These are phyloP conservation scores for Zaprionus taronus DNA, from an alignment of 1,140 invertebrate genomes.

Conservation along the genomic window DNA sequence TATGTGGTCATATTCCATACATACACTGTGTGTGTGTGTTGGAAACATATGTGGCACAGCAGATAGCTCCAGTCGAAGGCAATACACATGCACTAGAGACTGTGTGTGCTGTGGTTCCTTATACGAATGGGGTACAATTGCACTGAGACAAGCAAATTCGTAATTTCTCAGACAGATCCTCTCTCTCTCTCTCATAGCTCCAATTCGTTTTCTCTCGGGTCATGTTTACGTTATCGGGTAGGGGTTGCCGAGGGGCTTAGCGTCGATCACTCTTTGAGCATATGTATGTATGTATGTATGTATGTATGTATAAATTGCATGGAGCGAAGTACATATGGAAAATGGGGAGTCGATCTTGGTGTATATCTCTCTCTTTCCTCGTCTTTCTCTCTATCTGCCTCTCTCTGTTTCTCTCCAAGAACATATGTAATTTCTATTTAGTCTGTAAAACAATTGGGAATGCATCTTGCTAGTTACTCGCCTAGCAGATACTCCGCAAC, in stretches of 20 bases:
- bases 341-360: background rate
- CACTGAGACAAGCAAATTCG: conserved; percentile 44
- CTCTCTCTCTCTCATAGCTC: conserved; percentile 23
- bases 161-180: conserved; percentile 32
- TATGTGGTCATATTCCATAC: conserved; percentile 51
- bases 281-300: background rate
- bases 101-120: conserved; percentile 12
- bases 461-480: background rate
- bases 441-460: background rate
- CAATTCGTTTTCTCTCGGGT: conserved; percentile 35
- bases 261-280: background rate
- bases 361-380: background rate
- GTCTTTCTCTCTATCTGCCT: background rate
- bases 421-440: background rate
- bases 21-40: conserved; percentile 15
- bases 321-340: background rate
- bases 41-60: conserved; percentile 73
- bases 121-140: conserved; percentile 59
- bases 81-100: conserved; percentile 22
- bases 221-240: background rate
- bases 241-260: background rate
- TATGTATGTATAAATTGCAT: background rate
- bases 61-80: conserved; percentile 53
- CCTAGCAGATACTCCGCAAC: background rate
- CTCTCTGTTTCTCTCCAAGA: background rate